Base-by-base conservation (phyloP, 2,888 invertebrate species). In the Copidosoma aretas region DNA sequence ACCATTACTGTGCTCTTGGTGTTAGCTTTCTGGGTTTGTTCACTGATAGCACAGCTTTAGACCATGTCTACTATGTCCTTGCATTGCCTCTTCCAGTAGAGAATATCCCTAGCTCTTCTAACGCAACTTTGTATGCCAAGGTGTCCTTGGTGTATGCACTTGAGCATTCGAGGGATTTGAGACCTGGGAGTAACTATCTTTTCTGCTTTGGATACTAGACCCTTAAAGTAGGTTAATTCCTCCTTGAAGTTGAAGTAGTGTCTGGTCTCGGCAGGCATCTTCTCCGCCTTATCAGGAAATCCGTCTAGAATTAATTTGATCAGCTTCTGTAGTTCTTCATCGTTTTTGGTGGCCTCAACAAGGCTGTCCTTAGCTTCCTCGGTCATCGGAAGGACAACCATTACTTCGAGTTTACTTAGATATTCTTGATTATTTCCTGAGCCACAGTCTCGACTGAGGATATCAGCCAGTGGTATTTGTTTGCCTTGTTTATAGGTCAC, bases 391-490 rank as follows among this genome's bases (percentile, higher is more conserved):
- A 53, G 15, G 15, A 17, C 15, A 21, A 53, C 12, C 53, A 53
- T 53, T 21, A 53, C 21, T 5, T 61, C 56, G 46, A 25, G 1
- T 12, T 49, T 51, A 49, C 32, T 39, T 64, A 64, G 41, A 46
- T 56, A 14, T 10, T 63, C 41, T 25, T 51, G 32, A 19, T 46
- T 46, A 19, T 51, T n/a, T 49, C 53, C 46, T 22, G 56, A 22
- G 25, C 59, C 21, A 12, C 53, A 66, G 17, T 77, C 72, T 43
- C 77, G 67, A 10, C 77, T 78, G 46, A 79, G 62, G 14, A 77
- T 70, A 51, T 79, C 79, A 10, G 78, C 73, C 24, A 78, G 67
- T 43, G 71, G 69, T 60, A 77, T 68, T 8, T 66, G 58, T 68
- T 74, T 77, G 19, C 76, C 77, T 8, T 76, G 77, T n/a, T 62